Percentiles rank a stretch among this genome's conserved stretches.
Conservation (phyloP, 2,888 invertebrate genomes). For the Parapristionchus giblindavisi region DNA sequence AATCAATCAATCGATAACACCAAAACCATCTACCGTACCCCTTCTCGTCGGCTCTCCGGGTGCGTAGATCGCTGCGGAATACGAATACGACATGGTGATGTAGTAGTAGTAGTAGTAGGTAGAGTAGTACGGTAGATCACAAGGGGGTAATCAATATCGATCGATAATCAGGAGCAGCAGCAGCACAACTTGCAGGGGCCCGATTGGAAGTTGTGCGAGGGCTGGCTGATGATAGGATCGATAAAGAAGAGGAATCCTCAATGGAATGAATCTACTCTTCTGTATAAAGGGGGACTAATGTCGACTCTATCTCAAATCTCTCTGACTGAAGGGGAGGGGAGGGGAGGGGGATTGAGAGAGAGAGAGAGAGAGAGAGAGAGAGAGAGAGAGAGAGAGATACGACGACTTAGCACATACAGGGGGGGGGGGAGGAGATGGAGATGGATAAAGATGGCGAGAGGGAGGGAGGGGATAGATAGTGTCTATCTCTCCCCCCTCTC, state of each 20-base stretch:
- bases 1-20: constrained; percentile 9
- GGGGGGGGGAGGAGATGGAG: not conserved
- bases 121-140: constrained; percentile 17
- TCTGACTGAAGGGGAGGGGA: constrained; percentile 6
- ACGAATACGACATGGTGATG: constrained; percentile 51
- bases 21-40: not conserved
- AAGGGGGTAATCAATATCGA: not conserved
- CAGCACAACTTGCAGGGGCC: constrained; percentile 6
- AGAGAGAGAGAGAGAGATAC: no score
- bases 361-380: not conserved
- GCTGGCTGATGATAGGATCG: no score
- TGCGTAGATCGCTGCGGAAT: constrained; percentile 56
- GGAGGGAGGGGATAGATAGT: not conserved
- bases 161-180: not conserved
- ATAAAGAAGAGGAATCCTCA: not conserved
- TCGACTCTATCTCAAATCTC: not conserved
- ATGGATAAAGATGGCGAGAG: not conserved
- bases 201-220: constrained; percentile 20
- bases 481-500: not conserved
- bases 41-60: constrained; percentile 46
- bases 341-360: not conserved
- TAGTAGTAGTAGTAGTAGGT: not conserved
- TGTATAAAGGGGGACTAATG: not conserved
- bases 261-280: no score
- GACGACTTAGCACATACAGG: constrained; percentile 33